Base-by-base conservation (phyloP, 2,113 vertebrate genomes). In the Ceyx cyanopectus region DNA sequence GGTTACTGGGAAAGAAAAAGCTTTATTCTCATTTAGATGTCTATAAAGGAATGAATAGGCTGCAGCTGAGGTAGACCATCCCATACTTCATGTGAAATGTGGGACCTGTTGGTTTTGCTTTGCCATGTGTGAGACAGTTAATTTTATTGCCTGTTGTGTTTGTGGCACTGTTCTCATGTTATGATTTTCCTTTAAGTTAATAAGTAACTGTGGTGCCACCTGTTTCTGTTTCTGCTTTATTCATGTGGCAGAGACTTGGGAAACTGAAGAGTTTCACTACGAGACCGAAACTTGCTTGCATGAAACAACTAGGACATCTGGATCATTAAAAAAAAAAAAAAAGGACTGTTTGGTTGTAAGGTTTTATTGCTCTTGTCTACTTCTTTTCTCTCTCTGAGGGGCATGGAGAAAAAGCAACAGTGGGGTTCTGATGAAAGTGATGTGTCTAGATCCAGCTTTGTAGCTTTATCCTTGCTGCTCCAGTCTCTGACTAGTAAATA, bases 101-200 rank as follows among this genome's bases (percentile, higher is more conserved):
- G 54, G 85, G 30, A 6, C 19, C 24, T 26, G 16, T 1, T 61
- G 61, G 18, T 27, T 81, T 88, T 43, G 22, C 30, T 50, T 83
- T 11, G 19, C 19, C 6, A 0, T 2, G 15, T 29, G 24, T 16
- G 50, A 68, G 14, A 27, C 75, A 22, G 70, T 73, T 73, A 5
- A 14, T 85, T 92, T 91, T 58, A 81, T 66, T 61, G 45, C 41
- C 27, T 45, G 26, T n/a, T 80, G 54, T 4, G 2, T 65, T 22
- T 77, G 37, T 75, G 43, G 48, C 41, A 22, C 24, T 46, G 37
- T 24, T 53, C 26, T 62, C 26, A 3, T 46, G 37, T n/a, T 84
- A 30, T 48, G 50, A 10, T 57, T 79, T 79, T 53, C 69, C n/a
- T 65, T 68, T 65, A 45, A 58, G 91, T 96, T 95, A 96, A 94